phyloP scores from a whole-genome alignment of 2,888 invertebrate species.

The Tenthredo mesomela region DNA sequence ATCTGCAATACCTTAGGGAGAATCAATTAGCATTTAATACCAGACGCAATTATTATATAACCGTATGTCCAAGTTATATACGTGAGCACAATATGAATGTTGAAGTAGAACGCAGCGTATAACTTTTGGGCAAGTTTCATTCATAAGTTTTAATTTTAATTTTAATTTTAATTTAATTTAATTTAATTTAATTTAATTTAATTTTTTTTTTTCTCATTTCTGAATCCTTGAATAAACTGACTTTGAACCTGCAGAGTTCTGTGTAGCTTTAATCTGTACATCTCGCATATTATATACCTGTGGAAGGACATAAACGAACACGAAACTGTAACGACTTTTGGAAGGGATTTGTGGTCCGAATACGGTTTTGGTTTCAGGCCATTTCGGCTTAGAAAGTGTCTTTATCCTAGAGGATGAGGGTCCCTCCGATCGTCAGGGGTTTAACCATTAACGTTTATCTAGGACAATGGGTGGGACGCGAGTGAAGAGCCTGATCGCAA shows the following conservation, averaged over 20 bases:
- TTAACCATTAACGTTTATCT: slow-evolving; percentile 45
- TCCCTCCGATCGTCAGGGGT: slow-evolving; percentile 36
- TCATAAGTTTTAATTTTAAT: neutral
- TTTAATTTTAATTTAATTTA: no score
- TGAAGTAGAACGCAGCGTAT: neutral
- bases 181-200: no score
- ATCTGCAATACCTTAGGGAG: neutral
- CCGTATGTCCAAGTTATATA: neutral
- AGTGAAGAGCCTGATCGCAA: slow-evolving; percentile 25
- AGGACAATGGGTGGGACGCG: slow-evolving; percentile 38
- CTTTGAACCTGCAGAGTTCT: neutral
- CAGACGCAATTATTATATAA: neutral
- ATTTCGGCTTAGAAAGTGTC: slow-evolving; percentile 29
- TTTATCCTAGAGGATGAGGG: slow-evolving; percentile 27
- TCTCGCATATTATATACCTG: neutral
- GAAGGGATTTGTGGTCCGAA: slow-evolving; percentile 15
- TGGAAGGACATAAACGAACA: neutral
- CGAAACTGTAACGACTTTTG: slow-evolving; percentile 20
- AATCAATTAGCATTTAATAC: slow-evolving; percentile 39
- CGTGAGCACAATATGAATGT: neutral
- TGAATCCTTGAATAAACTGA: neutral
- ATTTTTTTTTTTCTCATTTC: no score
- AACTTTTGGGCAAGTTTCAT: neutral
- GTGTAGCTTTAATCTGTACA: neutral
- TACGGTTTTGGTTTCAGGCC: slow-evolving; percentile 11